Conservation (phyloP, 2,888 invertebrate genomes). For the Boloria euphrosyne region DNA sequence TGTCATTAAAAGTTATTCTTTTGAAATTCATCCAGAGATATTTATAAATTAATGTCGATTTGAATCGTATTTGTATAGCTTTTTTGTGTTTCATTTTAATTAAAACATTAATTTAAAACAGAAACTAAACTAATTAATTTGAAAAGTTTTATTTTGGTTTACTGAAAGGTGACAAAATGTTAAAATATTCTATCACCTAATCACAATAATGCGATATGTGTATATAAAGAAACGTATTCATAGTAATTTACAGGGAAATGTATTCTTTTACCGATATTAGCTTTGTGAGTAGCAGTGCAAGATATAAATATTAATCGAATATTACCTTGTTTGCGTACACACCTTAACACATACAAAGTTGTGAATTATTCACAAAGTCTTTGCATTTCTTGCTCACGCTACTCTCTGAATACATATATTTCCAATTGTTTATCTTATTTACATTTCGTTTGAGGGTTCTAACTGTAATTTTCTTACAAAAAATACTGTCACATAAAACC, state of each 20-base stretch:
- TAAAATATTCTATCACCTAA: slow-evolving; percentile 36
- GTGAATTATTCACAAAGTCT: slow-evolving; percentile 70
- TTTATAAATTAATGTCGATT: too few relatives aligned
- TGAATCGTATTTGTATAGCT: too few relatives aligned
- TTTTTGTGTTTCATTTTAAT: too few relatives aligned
- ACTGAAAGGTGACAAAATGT: too few relatives aligned
- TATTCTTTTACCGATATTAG: slow-evolving; percentile 47
- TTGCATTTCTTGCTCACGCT: slow-evolving; percentile 12
- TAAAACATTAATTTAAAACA: too few relatives aligned
- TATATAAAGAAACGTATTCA: slow-evolving; percentile 50
- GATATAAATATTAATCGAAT: slow-evolving; percentile 74
- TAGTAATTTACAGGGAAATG: slow-evolving; percentile 16
- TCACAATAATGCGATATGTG: slow-evolving; percentile 50
- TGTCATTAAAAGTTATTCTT: too few relatives aligned
- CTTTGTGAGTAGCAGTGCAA: slow-evolving; percentile 59
- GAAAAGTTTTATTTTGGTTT: too few relatives aligned
- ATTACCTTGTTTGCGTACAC: slow-evolving; percentile 69
- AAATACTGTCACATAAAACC: too few relatives aligned
- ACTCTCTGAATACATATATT: slow-evolving; percentile 20
- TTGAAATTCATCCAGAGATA: too few relatives aligned
- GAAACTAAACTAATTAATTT: too few relatives aligned
- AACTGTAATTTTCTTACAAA: background rate
- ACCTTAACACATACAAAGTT: slow-evolving; percentile 64
- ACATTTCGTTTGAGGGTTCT: slow-evolving; percentile 13
- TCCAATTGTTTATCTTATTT: slow-evolving; percentile 23